Evolutionary conservation across 2,797 vertebrate genomes (phyloP), one percentile per base, ranked within the genome.

Genomic region (Petrocephalus schoutedeni): DNA sequence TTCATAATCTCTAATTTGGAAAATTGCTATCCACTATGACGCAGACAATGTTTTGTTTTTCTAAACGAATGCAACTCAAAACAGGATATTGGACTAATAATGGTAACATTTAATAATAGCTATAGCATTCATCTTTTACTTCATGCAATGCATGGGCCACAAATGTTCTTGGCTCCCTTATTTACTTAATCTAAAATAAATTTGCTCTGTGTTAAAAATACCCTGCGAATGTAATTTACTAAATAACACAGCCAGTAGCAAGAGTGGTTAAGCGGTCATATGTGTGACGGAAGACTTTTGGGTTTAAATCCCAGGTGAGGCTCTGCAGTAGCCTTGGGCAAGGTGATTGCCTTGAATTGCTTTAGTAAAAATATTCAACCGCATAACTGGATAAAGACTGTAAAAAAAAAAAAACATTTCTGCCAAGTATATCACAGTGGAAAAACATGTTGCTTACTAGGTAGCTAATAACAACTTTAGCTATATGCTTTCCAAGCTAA

Each of bases 181-280:
- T 77, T 83, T 83, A 83, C 49, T 51, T 28, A 83, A 83, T 53
- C n/a, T 23, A 83, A 83, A 54, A 83, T 83, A 54, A 83, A 83
- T 83, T 83, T 51, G 49, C n/a, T 21, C 49, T 53, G 80, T 51
- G 45, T 83, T 83, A 51, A 83, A 83, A 83, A 83, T 54, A 51
- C 21, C 19, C 80, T 54, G n/a, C 10, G n/a, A 36, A 23, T 86
- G 32, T 8, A 86, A 54, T 86, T 57, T 56, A 58, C 23, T 36
- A 85, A 57, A 86, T 16, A 58, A 56, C 28, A 86, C 84, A 86
- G 53, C 84, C 53, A 54, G 28, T 59, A 86, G 53, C 84, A 32
- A 36, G 16, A 86, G 21, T 23, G 84, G 21, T 23, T 57, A 58
- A 86, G 56, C 54, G 58, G 54, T 58, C 14, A 0, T 32, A 59